phyloP scores from a whole-genome alignment of 2,888 invertebrate species.

The Agrochola lychnidis region DNA sequence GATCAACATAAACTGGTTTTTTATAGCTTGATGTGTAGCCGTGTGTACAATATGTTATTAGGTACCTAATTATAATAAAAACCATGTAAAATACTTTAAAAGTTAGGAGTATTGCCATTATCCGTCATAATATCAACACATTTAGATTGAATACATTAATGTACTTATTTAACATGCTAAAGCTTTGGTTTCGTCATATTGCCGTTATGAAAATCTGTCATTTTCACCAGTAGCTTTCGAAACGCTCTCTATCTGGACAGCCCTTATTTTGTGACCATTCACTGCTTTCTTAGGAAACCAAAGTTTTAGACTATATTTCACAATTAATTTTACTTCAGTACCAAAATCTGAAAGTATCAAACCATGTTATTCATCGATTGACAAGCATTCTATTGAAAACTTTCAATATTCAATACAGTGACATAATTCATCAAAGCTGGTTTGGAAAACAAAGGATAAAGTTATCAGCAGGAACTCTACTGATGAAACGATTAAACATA shows the following conservation, averaged over 20 bases:
- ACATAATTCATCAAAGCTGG: conserved; percentile 69
- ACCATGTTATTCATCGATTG: conserved; percentile 56
- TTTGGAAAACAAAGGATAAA: conserved; percentile 41
- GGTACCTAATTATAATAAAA: background rate
- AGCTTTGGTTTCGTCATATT: background rate
- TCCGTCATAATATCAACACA: background rate
- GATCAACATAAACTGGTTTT: too few relatives aligned
- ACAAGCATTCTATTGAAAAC: conserved; percentile 53
- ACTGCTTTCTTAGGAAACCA: background rate
- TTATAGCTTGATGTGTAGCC: too few relatives aligned
- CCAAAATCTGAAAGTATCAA: conserved; percentile 63
- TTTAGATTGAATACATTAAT: background rate
- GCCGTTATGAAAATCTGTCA: too few relatives aligned
- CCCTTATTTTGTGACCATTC: background rate
- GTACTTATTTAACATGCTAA: background rate
- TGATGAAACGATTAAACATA: background rate
- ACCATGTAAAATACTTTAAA: background rate
- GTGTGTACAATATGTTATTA: background rate
- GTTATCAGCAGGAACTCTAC: conserved; percentile 38
- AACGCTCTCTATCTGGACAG: background rate
- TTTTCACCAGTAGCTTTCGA: too few relatives aligned
- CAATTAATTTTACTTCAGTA: background rate
- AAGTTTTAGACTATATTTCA: background rate
- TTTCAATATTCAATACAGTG: conserved; percentile 66
- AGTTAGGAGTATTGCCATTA: background rate